These are phyloP conservation scores for Lota lota DNA, from an alignment of 2,113 vertebrate genomes.

Conservation along the genomic window DNA sequence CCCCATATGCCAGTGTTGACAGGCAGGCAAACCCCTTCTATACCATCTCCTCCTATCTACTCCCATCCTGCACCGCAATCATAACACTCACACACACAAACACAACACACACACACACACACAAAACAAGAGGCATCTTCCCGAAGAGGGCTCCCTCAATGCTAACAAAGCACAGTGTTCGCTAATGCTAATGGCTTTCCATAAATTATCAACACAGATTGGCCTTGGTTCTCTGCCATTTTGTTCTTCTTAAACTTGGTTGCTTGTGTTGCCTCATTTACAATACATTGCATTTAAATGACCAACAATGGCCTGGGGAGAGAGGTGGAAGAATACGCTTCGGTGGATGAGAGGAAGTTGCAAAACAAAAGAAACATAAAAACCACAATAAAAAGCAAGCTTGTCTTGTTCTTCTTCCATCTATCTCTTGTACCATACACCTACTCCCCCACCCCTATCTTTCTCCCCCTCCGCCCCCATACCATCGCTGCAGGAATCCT, in stretches of 20 bases:
- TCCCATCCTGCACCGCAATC: not conserved
- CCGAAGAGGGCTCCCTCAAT: constrained; percentile 66
- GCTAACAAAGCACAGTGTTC: constrained; percentile 65
- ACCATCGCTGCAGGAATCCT: constrained; percentile 87
- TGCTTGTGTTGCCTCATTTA: constrained; percentile 39
- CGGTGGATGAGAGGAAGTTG: constrained; percentile 39
- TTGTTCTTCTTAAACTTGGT: constrained; percentile 45
- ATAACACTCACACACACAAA: constrained; percentile 24
- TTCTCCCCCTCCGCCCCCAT: constrained; percentile 53
- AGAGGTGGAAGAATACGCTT: constrained; percentile 19
- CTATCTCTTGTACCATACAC: constrained; percentile 35
- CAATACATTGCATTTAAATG: constrained; percentile 47
- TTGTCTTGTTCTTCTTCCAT: constrained; percentile 40
- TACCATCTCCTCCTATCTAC: not conserved
- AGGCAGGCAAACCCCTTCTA: constrained; percentile 55
- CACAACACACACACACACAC: constrained; percentile 8
- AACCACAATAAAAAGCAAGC: not conserved
- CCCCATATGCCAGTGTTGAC: constrained; percentile 78
- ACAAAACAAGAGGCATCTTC: constrained; percentile 56
- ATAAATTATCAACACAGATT: constrained; percentile 70
- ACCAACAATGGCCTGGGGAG: constrained; percentile 10
- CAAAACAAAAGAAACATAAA: constrained; percentile 11
- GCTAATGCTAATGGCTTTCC: constrained; percentile 55
- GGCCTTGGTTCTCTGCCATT: constrained; percentile 58
- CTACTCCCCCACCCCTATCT: constrained; percentile 25